Percentiles rank a stretch among this genome's conserved stretches.
phyloP scores from a whole-genome alignment of 2,797 vertebrate genomes.

The Poeciliopsis gracilis region DNA sequence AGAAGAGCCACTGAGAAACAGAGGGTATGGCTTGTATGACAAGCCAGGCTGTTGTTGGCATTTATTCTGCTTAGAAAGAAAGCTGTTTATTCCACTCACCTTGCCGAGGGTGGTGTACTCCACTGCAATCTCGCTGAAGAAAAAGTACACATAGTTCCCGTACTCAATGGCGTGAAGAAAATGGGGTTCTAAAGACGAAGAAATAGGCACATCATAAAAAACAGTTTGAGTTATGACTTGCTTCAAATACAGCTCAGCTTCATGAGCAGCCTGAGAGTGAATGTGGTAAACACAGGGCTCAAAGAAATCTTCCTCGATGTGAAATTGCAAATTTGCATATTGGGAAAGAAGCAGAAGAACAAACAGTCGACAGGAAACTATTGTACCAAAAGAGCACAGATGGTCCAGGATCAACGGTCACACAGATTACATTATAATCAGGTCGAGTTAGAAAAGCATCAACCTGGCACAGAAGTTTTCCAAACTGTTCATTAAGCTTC shows the following conservation, averaged over 20 bases:
- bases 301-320: background rate
- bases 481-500: background rate
- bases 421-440: background rate
- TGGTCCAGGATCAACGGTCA: conserved; percentile 5
- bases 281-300: conserved; percentile 45
- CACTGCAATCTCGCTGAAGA: conserved; percentile 94
- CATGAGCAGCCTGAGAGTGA: conserved; percentile 1
- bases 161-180: conserved; percentile 92
- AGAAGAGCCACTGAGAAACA: conserved; percentile 1
- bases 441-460: background rate
- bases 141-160: conserved; percentile 92
- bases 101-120: conserved; percentile 92
- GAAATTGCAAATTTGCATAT: conserved; percentile 10
- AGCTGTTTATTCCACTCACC: conserved; percentile 73
- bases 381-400: conserved; percentile 3
- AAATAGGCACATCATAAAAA: conserved; percentile 23
- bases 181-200: conserved; percentile 85
- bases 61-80: conserved; percentile 2
- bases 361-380: conserved; percentile 4
- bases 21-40: background rate
- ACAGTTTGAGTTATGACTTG: conserved; percentile 18
- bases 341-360: background rate
- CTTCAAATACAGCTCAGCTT: conserved; percentile 26
- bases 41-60: background rate
- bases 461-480: background rate